phyloP scores from a whole-genome alignment of 2,888 invertebrate species.

The Meloe dianella region DNA sequence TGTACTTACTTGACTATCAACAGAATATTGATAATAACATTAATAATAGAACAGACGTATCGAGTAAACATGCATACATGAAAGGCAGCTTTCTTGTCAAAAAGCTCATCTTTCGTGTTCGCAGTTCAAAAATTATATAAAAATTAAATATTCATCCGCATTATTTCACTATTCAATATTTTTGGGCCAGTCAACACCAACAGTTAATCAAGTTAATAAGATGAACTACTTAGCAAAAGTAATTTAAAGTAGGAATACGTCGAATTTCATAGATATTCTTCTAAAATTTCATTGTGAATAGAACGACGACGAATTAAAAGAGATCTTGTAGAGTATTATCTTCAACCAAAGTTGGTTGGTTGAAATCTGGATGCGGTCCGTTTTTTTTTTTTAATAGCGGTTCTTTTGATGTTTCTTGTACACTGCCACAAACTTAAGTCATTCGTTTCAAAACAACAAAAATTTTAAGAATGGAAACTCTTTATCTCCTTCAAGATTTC shows the following conservation, averaged over 20 bases:
- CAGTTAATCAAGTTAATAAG: background rate
- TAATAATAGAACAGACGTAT: background rate
- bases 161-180: background rate
- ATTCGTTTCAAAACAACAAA: conserved; percentile 15
- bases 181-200: background rate
- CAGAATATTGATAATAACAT: background rate
- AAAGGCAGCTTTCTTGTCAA: background rate
- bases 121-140: background rate
- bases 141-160: background rate
- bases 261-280: background rate
- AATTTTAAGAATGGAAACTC: conserved; percentile 5
- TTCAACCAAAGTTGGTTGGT: background rate
- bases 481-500: conserved; percentile 19
- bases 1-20: background rate
- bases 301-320: background rate
- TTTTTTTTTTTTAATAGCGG: conserved; percentile 20
- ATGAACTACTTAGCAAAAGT: background rate
- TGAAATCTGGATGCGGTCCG: conserved; percentile 12
- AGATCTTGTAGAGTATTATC: background rate
- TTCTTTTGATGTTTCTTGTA: conserved; percentile 23
- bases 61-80: background rate
- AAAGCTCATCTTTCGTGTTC: background rate
- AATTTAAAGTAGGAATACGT: background rate
- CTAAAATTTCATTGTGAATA: background rate
- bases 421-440: conserved; percentile 16